Evolutionary conservation across 2,888 invertebrate species (phyloP), one percentile per base, ranked within the genome.

Genomic region (Tachina lurida): DNA sequence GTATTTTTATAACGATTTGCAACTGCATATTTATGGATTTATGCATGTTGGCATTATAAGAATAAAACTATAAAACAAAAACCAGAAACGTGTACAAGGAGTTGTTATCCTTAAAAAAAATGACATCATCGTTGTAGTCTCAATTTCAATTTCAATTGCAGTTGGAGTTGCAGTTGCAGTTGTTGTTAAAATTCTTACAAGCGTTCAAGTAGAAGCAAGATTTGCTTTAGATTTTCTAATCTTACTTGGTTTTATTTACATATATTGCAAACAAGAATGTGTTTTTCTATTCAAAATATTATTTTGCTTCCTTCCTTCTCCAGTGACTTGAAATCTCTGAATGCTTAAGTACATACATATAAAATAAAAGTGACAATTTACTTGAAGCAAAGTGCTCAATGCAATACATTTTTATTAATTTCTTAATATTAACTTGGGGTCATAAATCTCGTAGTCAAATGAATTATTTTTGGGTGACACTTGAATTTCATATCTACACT

Each of bases 101-200:
- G 63, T 76, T 70, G 70, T 76, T 75, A 82, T 82, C 74, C 81
- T 82, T 78, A 67, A 63, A 74, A 31, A 4, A 68, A 68, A 71
- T 85, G 81, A 85, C 78, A 82, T 78, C 81, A 84, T 71, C 52
- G 10, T 56, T 54, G 17, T 45, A 47, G 62, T 52, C 43, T 70
- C 3, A 31, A 43, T 71, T 63, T 70, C 3, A 31, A 43, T 71
- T 63, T 47, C 39, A 54, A 63, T n/a, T 80, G 22, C 15, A 49
- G 63, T 41, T 49, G 41, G n/a, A 41, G 56, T n/a, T 80, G 22
- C 13, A 49, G 63, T 41, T 49, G 41, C 22, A 41, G 56, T 39
- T 62, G 68, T 45, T 62, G 60, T 52, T 67, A 22, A 43, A 54
- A 56, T 47, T 58, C 13, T 74, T 68, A 52, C 45, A 76, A 76